These are phyloP conservation scores for Nephrotoma flavescens DNA, from an alignment of 2,888 invertebrate genomes.

Conservation along the genomic window DNA sequence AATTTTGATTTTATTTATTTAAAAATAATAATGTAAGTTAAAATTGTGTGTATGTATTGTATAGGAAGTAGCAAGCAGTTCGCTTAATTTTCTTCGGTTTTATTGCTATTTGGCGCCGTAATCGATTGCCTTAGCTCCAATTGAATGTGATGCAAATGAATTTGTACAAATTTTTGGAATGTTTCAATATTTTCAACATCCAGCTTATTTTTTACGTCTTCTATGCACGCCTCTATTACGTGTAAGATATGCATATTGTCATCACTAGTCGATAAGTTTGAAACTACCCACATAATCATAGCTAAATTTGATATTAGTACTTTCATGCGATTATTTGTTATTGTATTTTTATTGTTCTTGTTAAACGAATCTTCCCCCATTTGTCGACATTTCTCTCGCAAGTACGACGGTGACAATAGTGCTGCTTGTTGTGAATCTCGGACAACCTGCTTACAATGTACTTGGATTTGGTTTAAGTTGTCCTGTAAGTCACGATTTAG, in stretches of 20 bases:
- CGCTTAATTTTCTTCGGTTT: not conserved
- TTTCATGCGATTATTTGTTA: slow-evolving; percentile 46
- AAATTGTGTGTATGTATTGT: not conserved
- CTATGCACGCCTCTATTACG: slow-evolving; percentile 80
- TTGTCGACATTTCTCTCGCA: slow-evolving; percentile 73
- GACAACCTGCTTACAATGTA: slow-evolving; percentile 70
- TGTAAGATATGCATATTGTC: slow-evolving; percentile 83
- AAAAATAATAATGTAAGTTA: not conserved
- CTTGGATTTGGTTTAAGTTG: slow-evolving; percentile 72
- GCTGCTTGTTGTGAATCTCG: slow-evolving; percentile 76
- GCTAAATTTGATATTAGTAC: slow-evolving; percentile 76
- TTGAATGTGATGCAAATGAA: slow-evolving; percentile 50
- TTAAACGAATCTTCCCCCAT: slow-evolving; percentile 72
- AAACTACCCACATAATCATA: slow-evolving; percentile 52
- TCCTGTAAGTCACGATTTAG: slow-evolving; percentile 80
- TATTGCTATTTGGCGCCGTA: not conserved
- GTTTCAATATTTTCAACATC: slow-evolving; percentile 57
- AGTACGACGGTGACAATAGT: slow-evolving; percentile 75
- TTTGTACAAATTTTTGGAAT: slow-evolving; percentile 80
- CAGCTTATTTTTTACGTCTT: slow-evolving; percentile 69
- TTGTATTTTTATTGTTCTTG: slow-evolving; percentile 46
- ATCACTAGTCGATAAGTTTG: slow-evolving; percentile 41
- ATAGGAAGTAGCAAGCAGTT: not conserved
- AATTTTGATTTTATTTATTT: not conserved
- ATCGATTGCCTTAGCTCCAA: slow-evolving; percentile 20